phyloP scores from a whole-genome alignment of 2,113 vertebrate species.

The Cricetomys ansorgei region DNA sequence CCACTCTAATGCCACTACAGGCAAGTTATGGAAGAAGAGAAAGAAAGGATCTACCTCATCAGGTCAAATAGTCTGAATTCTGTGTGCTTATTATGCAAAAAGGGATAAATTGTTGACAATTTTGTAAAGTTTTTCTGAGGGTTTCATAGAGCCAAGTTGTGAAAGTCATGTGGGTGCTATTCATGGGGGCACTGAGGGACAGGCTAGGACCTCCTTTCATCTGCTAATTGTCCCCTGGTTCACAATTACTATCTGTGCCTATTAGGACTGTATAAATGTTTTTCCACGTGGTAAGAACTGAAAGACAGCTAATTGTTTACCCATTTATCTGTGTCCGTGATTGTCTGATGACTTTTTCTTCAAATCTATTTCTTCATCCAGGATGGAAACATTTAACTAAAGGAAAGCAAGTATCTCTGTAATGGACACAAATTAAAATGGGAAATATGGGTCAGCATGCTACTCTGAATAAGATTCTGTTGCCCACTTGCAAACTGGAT shows the following conservation, averaged over 20 bases:
- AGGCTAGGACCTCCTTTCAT: not conserved
- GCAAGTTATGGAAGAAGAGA: not conserved
- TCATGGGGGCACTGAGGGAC: conserved; percentile 61
- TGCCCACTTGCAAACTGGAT: conserved; percentile 78
- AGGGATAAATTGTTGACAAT: not conserved
- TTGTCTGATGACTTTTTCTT: not conserved
- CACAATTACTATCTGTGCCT: conserved; percentile 56
- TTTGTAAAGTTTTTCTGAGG: not conserved
- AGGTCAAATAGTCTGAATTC: not conserved
- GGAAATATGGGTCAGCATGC: conserved; percentile 69
- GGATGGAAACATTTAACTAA: conserved; percentile 44
- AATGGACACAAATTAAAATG: conserved; percentile 66
- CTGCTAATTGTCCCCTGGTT: conserved; percentile 67
- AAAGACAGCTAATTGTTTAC: conserved; percentile 70
- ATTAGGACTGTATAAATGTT: conserved; percentile 73
- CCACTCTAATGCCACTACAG: not conserved
- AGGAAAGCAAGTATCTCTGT: conserved; percentile 43
- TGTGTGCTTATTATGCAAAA: accelerated
- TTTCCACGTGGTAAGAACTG: conserved; percentile 49
- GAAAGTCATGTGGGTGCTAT: conserved; percentile 49
- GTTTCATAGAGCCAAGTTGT: not conserved
- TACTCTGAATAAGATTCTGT: conserved; percentile 59
- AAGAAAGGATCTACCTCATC: not conserved
- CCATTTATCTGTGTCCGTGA: not conserved
- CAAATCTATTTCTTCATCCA: conserved; percentile 44